Base-by-base conservation (phyloP, 2,888 invertebrate species). In the Abrostola tripartita region DNA sequence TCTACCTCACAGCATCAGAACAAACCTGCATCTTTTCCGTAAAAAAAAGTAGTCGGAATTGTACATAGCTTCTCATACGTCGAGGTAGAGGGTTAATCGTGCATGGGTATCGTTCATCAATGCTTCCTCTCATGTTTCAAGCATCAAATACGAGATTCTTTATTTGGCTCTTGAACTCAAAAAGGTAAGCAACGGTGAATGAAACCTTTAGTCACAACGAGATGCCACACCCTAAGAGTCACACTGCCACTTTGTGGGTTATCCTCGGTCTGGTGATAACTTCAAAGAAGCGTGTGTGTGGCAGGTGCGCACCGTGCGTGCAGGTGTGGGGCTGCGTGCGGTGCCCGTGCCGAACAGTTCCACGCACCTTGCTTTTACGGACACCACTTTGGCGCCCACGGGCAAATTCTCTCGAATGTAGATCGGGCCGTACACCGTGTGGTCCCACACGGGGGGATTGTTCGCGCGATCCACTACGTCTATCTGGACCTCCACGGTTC, bases 301-400 rank as follows among this genome's bases (percentile, higher is more conserved):
- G 78, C 81, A 82, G 86, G 76, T 82, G 86, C 80, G 82, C 89
- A 86, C 90, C 84, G 89, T 85, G 91, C 93, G 95, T 93, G 94
- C 93, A 88, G 88, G 91, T 89, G 92, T 87, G 91, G 95, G 95
- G 95, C 95, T 95, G 95, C 95, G 95, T 95, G 95, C 95, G 95
- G 95, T 95, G 95, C 95, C 95, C 95, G 94, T 92, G 93, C 91
- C 90, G 90, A 89, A 92, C 91, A 90, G 87, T 90, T 87, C 89
- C 90, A 97, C 98, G 97, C 98, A 98, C 98, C 98, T 98, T 97
- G 99, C 99, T 97, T 98, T 98, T 95, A 98, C 97, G 95, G 98
- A 98, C 95, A 98, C 97, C 96, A 99, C 98, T 97, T 97, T 98
- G 96, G 98, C 98, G 96, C 98, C 99, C 94, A 98, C 98, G 96